Evolutionary conservation across 2,797 vertebrate species (phyloP).

Genomic region (Falco rusticolus): DNA sequence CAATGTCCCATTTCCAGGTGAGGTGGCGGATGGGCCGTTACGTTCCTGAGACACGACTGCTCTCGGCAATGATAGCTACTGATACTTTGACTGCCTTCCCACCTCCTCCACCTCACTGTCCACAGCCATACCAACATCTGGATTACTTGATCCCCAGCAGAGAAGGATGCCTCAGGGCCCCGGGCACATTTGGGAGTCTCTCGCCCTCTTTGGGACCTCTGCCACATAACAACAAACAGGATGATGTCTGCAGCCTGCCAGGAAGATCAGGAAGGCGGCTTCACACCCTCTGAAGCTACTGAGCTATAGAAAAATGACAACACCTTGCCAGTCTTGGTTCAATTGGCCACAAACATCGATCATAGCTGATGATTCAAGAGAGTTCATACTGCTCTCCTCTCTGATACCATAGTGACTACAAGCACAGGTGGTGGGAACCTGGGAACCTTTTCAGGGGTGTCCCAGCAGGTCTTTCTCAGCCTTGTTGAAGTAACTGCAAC

Average conservation of each 20-base stretch:
- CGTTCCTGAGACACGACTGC: background rate
- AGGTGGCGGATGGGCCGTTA: background rate
- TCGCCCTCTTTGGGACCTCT: background rate
- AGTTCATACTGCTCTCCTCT: background rate
- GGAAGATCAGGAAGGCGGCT: conserved; percentile 7
- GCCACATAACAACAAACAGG: background rate
- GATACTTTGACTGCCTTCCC: background rate
- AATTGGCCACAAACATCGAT: background rate
- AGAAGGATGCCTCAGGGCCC: background rate
- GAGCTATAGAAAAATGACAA: background rate
- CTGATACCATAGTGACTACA: background rate
- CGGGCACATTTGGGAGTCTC: background rate
- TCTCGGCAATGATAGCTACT: background rate
- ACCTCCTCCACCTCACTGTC: background rate
- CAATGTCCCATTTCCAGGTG: background rate
- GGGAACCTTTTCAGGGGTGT: background rate
- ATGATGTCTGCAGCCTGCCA: background rate
- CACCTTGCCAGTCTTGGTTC: background rate
- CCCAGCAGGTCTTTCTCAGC: background rate
- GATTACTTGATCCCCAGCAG: background rate
- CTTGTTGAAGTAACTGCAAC: background rate
- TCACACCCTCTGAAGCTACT: background rate
- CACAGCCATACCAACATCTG: background rate
- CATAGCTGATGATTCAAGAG: background rate
- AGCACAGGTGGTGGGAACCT: background rate